Evolutionary conservation across 2,888 invertebrate genomes (phyloP).

Genomic region (Rhagonycha lutea): DNA sequence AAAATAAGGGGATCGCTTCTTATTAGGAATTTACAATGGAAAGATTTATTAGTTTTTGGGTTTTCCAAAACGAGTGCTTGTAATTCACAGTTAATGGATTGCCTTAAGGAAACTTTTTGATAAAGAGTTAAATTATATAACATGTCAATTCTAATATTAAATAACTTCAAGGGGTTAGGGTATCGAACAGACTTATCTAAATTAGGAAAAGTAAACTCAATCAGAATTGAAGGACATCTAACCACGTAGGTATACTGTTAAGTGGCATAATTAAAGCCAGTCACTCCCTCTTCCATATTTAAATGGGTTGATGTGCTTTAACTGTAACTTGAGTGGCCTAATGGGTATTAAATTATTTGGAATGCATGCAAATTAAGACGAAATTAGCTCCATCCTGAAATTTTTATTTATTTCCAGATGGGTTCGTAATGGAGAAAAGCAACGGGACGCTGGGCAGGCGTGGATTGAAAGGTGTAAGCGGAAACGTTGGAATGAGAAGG

Average conservation of each 20-base stretch:
- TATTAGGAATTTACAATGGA: too few relatives aligned
- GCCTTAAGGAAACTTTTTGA: too few relatives aligned
- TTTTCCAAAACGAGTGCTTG: too few relatives aligned
- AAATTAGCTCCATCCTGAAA: not conserved
- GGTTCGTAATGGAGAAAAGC: conserved; percentile 48
- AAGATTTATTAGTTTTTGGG: too few relatives aligned
- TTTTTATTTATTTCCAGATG: conserved; percentile 44
- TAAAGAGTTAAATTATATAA: too few relatives aligned
- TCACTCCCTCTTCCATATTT: not conserved
- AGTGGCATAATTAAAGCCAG: not conserved
- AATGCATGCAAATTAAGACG: not conserved
- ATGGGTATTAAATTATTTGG: not conserved
- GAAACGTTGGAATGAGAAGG: conserved; percentile 53
- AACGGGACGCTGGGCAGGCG: conserved; percentile 52
- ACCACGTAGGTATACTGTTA: not conserved
- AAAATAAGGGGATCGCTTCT: too few relatives aligned
- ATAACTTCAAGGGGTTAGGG: too few relatives aligned
- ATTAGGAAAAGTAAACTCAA: too few relatives aligned
- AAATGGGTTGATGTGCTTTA: not conserved
- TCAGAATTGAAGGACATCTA: not conserved
- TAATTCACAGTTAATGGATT: too few relatives aligned
- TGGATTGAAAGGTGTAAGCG: conserved; percentile 42
- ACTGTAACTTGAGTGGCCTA: not conserved
- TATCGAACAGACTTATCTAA: too few relatives aligned
- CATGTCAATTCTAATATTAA: too few relatives aligned